phyloP scores from a whole-genome alignment of 1,140 invertebrate species.

The Galleria mellonella region DNA sequence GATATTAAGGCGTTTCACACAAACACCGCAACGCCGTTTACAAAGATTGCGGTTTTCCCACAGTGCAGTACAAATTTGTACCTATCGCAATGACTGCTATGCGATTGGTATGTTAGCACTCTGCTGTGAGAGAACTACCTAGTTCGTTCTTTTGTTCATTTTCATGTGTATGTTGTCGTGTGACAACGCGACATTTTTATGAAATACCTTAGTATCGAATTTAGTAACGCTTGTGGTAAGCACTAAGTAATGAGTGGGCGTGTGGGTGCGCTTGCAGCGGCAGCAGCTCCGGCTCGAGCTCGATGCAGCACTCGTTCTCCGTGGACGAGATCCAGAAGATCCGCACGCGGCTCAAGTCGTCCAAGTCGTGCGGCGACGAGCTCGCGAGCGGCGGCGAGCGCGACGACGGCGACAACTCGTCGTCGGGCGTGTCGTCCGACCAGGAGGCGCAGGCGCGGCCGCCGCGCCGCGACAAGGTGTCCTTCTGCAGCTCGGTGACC shows the following conservation, averaged over 20 bases:
- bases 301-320: constrained; percentile 88
- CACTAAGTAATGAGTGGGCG: not conserved
- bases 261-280: constrained; percentile 67
- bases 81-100: no score
- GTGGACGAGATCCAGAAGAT: constrained; percentile 92
- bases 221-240: no score
- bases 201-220: no score
- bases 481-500: constrained; percentile 68
- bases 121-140: no score
- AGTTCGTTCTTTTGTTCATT: no score
- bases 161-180: no score
- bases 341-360: constrained; percentile 86
- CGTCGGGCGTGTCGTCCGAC: constrained; percentile 89
- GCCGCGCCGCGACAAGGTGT: constrained; percentile 65
- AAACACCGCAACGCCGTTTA: no score
- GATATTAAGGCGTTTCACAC: no score
- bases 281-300: constrained; percentile 82
- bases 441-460: constrained; percentile 77
- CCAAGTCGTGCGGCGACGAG: constrained; percentile 89
- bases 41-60: no score
- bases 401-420: constrained; percentile 91
- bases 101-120: no score
- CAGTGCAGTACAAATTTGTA: no score
- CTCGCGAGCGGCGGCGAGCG: constrained; percentile 74
- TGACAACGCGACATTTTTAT: no score